A percentile compares a stretch with the other conserved stretches of the same genome.
These are phyloP conservation scores for Epizoanthus stellaris DNA, from an alignment of 92 coral and sea anemone genomes.

Conservation along the genomic window DNA sequence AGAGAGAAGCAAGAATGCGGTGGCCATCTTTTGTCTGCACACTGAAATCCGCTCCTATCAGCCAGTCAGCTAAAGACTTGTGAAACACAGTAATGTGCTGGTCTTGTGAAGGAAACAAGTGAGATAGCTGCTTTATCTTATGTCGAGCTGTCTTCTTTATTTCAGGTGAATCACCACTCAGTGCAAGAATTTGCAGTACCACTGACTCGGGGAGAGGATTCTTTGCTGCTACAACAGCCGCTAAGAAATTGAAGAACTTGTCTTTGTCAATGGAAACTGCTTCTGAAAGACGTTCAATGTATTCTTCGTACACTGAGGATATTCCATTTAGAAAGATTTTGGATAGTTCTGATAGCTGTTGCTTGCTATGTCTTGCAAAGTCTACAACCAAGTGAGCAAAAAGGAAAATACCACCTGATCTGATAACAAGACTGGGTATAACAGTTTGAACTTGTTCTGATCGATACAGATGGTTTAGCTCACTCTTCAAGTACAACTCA, in stretches of 20 bases:
- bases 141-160: too few species aligned
- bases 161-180: too few species aligned
- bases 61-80: too few species aligned
- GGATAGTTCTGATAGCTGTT: background rate
- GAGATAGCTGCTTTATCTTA: too few species aligned
- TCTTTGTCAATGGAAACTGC: constrained; percentile 17
- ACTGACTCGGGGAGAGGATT: constrained; percentile 51
- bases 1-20: too few species aligned
- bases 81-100: too few species aligned
- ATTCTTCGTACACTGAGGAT: constrained; percentile 58
- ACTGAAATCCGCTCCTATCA: too few species aligned
- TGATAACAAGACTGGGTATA: constrained; percentile 30
- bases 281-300: constrained; percentile 47
- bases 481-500: constrained; percentile 43
- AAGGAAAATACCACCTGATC: constrained; percentile 68
- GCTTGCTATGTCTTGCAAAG: background rate
- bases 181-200: constrained; percentile 42
- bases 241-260: constrained; percentile 40
- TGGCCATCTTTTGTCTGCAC: too few species aligned
- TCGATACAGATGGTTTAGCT: constrained; percentile 18
- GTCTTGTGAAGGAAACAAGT: too few species aligned
- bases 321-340: constrained; percentile 59
- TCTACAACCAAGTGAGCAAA: constrained; percentile 60
- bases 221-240: constrained; percentile 60
- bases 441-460: constrained; percentile 4